These are phyloP conservation scores for Dione vanillae DNA, from an alignment of 2,888 invertebrate species.

Conservation along the genomic window DNA sequence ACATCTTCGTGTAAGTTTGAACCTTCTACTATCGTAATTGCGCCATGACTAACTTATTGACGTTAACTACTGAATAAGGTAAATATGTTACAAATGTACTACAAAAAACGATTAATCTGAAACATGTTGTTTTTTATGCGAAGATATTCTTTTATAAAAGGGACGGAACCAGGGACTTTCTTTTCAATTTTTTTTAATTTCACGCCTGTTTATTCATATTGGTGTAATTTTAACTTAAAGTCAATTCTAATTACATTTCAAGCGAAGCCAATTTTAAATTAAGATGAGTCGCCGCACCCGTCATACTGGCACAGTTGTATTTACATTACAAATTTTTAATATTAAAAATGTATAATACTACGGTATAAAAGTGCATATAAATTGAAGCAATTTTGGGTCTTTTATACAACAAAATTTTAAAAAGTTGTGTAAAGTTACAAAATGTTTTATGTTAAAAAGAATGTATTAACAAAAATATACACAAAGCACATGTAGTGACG, in stretches of 20 bases:
- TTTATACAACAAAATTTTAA: neutral
- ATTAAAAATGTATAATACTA: constrained; percentile 15
- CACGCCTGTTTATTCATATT: constrained; percentile 17
- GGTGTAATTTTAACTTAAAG: constrained; percentile 14
- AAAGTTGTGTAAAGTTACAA: too few species aligned
- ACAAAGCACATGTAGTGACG: too few species aligned
- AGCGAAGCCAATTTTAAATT: constrained; percentile 21
- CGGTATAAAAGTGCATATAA: constrained; percentile 9
- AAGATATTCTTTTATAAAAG: too few species aligned
- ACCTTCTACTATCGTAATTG: too few species aligned
- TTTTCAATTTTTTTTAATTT: constrained; percentile 3
- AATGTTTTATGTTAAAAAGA: too few species aligned
- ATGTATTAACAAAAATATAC: too few species aligned
- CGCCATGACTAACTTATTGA: too few species aligned
- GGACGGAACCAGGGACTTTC: neutral
- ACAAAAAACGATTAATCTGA: too few species aligned
- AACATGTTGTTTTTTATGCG: too few species aligned
- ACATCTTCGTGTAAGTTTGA: too few species aligned
- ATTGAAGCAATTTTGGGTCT: neutral
- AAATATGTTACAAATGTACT: too few species aligned
- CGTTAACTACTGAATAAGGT: too few species aligned
- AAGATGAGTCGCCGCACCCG: constrained; percentile 17
- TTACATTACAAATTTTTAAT: constrained; percentile 21
- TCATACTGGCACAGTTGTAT: constrained; percentile 7
- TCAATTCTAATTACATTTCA: constrained; percentile 17